These are phyloP conservation scores for Oncopeltus fasciatus DNA, from an alignment of 1,140 invertebrate genomes.

Conservation along the genomic window DNA sequence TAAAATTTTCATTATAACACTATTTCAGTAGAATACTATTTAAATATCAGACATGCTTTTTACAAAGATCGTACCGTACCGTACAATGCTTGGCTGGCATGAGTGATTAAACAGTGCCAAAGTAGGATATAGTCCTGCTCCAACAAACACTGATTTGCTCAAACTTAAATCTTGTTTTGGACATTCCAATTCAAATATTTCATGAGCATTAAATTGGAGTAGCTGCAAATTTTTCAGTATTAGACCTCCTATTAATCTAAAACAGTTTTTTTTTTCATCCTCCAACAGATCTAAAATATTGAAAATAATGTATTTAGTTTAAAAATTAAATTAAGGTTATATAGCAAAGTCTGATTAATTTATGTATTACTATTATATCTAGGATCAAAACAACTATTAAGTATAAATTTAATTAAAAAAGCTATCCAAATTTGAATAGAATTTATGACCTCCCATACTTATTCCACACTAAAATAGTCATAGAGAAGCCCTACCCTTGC, in stretches of 20 bases:
- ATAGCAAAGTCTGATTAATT: no score
- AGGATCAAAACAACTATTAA: no score
- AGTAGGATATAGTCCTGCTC: slow-evolving; percentile 73
- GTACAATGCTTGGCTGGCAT: slow-evolving; percentile 73
- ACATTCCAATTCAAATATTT: slow-evolving; percentile 61
- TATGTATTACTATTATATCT: no score
- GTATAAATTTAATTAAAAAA: no score
- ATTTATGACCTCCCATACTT: no score
- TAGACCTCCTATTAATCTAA: slow-evolving; percentile 47
- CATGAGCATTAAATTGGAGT: slow-evolving; percentile 84
- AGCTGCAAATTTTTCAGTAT: slow-evolving; percentile 69
- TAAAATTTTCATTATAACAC: no score
- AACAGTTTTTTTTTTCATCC: slow-evolving; percentile 31
- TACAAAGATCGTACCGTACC: slow-evolving; percentile 35
- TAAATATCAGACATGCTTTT: no score
- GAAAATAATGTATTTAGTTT: slow-evolving; percentile 14
- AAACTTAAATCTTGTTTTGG: slow-evolving; percentile 36
- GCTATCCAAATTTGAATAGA: no score
- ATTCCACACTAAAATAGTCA: no score
- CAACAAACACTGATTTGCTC: slow-evolving; percentile 48
- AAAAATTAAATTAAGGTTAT: no score
- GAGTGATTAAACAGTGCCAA: slow-evolving; percentile 85
- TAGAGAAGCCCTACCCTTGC: no score
- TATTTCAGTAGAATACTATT: no score
- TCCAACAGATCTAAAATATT: slow-evolving; percentile 19